Conservation (phyloP, 2,797 vertebrate species). For the Cirrhinus mrigala region DNA sequence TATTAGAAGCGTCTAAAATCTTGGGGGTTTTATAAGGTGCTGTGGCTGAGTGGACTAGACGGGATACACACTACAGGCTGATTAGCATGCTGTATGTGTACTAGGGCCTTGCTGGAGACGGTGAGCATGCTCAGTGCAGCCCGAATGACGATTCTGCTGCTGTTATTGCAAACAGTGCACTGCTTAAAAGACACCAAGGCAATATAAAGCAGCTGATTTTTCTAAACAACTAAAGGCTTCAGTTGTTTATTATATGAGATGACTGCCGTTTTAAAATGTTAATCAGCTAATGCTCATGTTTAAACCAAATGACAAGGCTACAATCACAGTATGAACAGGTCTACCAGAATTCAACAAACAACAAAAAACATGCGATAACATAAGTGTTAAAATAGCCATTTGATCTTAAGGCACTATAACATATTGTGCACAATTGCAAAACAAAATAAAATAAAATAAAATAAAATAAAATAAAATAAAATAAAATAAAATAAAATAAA, state of each 20-base stretch:
- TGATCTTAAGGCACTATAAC: not conserved
- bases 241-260: not conserved
- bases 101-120: slow-evolving; percentile 64
- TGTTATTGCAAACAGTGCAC: slow-evolving; percentile 63
- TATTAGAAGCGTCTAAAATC: not conserved
- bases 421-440: not conserved
- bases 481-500: not conserved
- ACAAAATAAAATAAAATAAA: not conserved
- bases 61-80: slow-evolving; percentile 47
- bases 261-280: not conserved
- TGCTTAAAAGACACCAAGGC: slow-evolving; percentile 41
- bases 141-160: slow-evolving; percentile 70
- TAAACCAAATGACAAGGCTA: not conserved
- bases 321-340: not conserved
- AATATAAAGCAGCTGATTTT: not conserved
- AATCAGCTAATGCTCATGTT: not conserved
- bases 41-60: slow-evolving; percentile 48
- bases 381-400: not conserved
- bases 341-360: not conserved
- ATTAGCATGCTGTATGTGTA: slow-evolving; percentile 66
- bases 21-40: not conserved
- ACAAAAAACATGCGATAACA: not conserved
- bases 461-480: not conserved
- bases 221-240: not conserved
- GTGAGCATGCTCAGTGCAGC: slow-evolving; percentile 72